A percentile compares a stretch with the other conserved stretches of the same genome.
phyloP scores from a whole-genome alignment of 2,888 invertebrate species.

The Icerya purchasi region DNA sequence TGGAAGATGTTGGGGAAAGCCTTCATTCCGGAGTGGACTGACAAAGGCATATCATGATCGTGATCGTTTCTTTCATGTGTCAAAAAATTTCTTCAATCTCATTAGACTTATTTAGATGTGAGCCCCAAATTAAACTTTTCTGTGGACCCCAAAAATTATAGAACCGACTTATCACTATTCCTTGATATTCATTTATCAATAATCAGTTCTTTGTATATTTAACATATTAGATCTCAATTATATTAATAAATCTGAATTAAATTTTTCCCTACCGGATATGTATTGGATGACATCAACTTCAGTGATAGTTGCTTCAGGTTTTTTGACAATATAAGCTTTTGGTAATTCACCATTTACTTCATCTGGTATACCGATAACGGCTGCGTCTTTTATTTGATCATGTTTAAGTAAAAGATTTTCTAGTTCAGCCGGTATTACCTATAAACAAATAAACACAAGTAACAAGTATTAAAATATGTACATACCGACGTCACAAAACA shows the following conservation, averaged over 20 bases:
- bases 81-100: too few relatives aligned
- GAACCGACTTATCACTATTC: conserved; percentile 20
- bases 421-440: conserved; percentile 72
- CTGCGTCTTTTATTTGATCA: conserved; percentile 48
- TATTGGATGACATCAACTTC: conserved; percentile 36
- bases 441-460: too few relatives aligned
- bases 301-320: conserved; percentile 31
- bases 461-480: too few relatives aligned
- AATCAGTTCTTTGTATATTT: conserved; percentile 27
- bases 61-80: too few relatives aligned
- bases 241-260: too few relatives aligned
- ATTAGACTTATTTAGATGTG: too few relatives aligned
- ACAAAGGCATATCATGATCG: too few relatives aligned
- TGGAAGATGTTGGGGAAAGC: too few relatives aligned
- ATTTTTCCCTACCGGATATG: conserved; percentile 37
- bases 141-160: neutral
- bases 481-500: too few relatives aligned
- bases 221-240: conserved; percentile 20
- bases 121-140: too few relatives aligned
- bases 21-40: too few relatives aligned
- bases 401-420: conserved; percentile 55
- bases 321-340: conserved; percentile 46
- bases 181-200: neutral
- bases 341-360: conserved; percentile 52
- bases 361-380: conserved; percentile 57